Evolutionary conservation across 2,797 vertebrate genomes (phyloP).

Genomic region (Gymnopithys bicolor): DNA sequence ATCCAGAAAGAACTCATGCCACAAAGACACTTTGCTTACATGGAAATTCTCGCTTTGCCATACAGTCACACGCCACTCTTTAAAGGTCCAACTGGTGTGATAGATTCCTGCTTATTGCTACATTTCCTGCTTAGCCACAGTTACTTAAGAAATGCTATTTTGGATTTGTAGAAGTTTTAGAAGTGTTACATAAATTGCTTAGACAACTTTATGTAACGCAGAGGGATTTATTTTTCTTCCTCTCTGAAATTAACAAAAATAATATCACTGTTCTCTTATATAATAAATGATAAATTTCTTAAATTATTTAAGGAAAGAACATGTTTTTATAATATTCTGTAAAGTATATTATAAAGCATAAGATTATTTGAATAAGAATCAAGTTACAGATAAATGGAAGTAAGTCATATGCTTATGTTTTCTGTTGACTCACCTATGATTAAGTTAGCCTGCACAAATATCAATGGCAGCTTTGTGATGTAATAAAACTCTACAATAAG

Average conservation of each 20-base stretch:
- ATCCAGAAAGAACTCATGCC: neutral
- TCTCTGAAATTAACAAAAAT: neutral
- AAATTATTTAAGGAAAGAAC: neutral
- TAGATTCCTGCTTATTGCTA: neutral
- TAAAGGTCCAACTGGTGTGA: neutral
- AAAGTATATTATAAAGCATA: neutral
- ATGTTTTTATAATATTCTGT: neutral
- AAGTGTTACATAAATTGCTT: neutral
- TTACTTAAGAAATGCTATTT: slow-evolving; percentile 14
- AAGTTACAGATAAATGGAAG: neutral
- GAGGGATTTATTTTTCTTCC: neutral
- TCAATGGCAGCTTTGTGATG: neutral
- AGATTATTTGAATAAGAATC: neutral
- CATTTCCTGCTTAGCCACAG: neutral
- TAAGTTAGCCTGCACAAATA: neutral
- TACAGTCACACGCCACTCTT: neutral
- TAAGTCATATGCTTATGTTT: neutral
- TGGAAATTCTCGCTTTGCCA: neutral
- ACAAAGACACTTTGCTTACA: neutral
- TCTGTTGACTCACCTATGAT: neutral
- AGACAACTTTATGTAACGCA: neutral
- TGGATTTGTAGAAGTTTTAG: neutral
- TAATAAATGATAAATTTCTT: neutral
- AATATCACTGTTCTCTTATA: neutral
- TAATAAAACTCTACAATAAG: neutral